phyloP scores from a whole-genome alignment of 2,797 vertebrate species.

The Sebastes vulpes region DNA sequence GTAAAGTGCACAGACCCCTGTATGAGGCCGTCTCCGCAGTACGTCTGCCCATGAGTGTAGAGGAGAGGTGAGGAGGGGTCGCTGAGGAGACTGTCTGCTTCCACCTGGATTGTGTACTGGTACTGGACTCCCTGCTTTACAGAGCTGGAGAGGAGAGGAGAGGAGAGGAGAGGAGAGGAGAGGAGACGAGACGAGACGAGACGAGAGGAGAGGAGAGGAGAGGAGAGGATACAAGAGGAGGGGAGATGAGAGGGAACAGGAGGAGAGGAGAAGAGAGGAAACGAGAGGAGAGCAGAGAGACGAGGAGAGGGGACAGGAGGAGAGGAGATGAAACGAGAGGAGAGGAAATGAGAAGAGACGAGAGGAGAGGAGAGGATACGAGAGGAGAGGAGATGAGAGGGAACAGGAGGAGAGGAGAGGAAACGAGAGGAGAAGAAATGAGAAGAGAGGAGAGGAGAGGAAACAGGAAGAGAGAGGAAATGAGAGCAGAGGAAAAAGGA shows the following conservation, averaged over 20 bases:
- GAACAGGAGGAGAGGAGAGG: neutral
- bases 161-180: neutral
- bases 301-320: neutral
- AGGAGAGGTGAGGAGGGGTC: constrained; percentile 88
- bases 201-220: neutral
- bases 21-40: constrained; percentile 92
- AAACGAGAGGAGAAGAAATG: too few species aligned
- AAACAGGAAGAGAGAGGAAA: neutral
- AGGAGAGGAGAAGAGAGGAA: neutral
- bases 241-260: neutral
- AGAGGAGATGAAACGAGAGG: neutral
- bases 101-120: constrained; percentile 90
- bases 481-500: neutral
- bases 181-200: neutral
- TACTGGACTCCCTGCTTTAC: constrained; percentile 88
- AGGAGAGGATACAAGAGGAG: neutral
- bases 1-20: constrained; percentile 82
- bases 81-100: constrained; percentile 85
- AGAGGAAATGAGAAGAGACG: neutral
- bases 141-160: constrained; percentile 81
- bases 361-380: neutral
- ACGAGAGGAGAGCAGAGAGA: neutral
- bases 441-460: too few species aligned
- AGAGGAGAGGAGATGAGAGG: neutral
- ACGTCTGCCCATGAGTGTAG: constrained; percentile 88